These are phyloP conservation scores for Corbicula japonica DNA, from an alignment of 2,888 invertebrate genomes.

Conservation along the genomic window DNA sequence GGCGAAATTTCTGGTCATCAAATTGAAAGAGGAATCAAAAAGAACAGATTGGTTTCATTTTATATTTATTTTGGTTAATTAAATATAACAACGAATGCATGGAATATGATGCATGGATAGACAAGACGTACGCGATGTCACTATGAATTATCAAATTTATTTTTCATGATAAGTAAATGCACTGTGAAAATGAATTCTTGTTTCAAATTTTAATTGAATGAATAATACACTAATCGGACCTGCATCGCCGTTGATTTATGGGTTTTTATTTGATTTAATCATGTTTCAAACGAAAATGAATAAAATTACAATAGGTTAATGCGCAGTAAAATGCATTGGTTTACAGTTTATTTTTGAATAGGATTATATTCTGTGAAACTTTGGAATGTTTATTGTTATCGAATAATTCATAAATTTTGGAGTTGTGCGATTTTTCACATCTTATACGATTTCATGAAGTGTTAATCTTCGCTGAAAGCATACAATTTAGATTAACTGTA, in stretches of 20 bases:
- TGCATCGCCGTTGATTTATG: conserved; percentile 7
- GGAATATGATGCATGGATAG: conserved; percentile 6
- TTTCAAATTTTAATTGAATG: conserved; percentile 14
- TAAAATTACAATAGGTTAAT: conserved; percentile 19
- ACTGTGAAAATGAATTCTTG: conserved; percentile 5
- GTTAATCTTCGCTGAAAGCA: too few species aligned
- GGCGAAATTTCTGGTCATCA: too few species aligned
- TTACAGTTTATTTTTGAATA: conserved; percentile 6
- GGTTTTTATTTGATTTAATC: background rate
- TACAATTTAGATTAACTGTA: too few species aligned
- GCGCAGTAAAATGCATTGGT: conserved; percentile 9
- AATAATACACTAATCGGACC: conserved; percentile 10
- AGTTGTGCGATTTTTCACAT: too few species aligned
- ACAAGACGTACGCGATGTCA: too few species aligned
- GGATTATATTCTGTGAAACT: conserved; percentile 11
- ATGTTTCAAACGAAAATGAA: background rate
- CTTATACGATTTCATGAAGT: too few species aligned
- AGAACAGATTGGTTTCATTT: too few species aligned
- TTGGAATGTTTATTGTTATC: conserved; percentile 23
- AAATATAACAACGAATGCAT: too few species aligned
- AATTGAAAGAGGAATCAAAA: too few species aligned
- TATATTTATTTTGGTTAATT: too few species aligned
- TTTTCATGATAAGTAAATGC: conserved; percentile 10
- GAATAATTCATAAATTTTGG: too few species aligned
- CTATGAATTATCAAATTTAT: background rate